Percentiles rank a stretch among this genome's conserved stretches.
Conservation (phyloP, 1,140 invertebrate species). For the Pseudomyrmex concolor region DNA sequence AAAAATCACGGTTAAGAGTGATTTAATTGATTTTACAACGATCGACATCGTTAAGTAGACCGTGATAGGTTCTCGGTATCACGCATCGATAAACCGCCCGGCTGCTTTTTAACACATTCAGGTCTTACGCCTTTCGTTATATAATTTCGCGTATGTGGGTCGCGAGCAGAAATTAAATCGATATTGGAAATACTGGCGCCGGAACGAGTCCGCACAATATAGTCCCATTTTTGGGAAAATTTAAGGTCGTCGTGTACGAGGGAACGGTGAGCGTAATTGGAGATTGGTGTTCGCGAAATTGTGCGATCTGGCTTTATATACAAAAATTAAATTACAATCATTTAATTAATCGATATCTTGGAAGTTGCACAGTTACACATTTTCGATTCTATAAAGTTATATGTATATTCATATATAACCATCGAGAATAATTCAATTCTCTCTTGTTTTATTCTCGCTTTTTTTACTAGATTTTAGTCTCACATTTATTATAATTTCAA, state of each 20-base stretch:
- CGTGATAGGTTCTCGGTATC: conserved; percentile 72
- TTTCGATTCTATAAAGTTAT: neutral
- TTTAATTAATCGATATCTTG: neutral
- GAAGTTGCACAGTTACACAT: neutral
- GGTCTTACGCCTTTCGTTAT: conserved; percentile 45
- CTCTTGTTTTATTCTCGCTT: too few relatives aligned
- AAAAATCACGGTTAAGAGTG: conserved; percentile 61
- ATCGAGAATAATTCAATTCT: neutral
- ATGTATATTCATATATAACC: neutral
- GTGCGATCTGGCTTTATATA: neutral
- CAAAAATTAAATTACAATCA: conserved; percentile 13
- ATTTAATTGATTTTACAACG: conserved; percentile 62
- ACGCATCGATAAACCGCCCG: conserved; percentile 77
- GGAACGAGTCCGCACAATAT: conserved; percentile 31
- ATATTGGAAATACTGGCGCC: conserved; percentile 34
- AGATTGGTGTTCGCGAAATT: neutral
- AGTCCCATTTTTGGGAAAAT: neutral
- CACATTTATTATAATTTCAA: neutral
- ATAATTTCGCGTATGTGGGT: conserved; percentile 51
- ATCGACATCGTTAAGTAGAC: conserved; percentile 56
- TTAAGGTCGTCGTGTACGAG: neutral
- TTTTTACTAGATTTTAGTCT: neutral
- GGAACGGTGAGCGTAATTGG: neutral
- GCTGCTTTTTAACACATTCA: conserved; percentile 68
- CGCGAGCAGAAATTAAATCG: conserved; percentile 48